phyloP scores from a whole-genome alignment of 2,888 invertebrate genomes.

The Salpingus planirostris region DNA sequence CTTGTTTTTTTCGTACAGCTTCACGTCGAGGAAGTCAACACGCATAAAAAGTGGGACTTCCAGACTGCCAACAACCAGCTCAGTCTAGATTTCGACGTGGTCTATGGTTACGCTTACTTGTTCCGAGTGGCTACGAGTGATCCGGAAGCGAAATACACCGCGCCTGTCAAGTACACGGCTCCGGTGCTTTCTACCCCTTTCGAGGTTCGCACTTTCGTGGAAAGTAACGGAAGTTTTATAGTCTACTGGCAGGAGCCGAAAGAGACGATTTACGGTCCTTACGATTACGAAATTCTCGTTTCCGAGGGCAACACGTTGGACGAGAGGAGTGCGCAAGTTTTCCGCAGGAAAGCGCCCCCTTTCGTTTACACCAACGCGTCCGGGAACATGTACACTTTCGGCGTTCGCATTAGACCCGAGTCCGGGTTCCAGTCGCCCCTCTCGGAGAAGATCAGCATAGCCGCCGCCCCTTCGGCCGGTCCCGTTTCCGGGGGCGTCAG shows the following conservation, averaged over 20 bases:
- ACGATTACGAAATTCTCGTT: constrained; percentile 58
- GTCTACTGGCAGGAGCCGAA: constrained; percentile 56
- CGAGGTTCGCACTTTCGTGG: constrained; percentile 51
- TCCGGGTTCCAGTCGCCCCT: constrained; percentile 54
- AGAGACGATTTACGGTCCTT: constrained; percentile 32
- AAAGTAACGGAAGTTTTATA: constrained; percentile 53
- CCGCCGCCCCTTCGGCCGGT: constrained; percentile 7
- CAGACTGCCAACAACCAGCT: constrained; percentile 1
- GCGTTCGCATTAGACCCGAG: constrained; percentile 51
- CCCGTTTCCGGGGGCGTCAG: constrained; percentile 42
- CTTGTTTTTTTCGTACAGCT: constrained; percentile 40
- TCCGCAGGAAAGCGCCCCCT: constrained; percentile 47
- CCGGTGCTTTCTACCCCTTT: constrained; percentile 54
- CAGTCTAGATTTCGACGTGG: constrained; percentile 42
- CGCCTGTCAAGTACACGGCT: constrained; percentile 45
- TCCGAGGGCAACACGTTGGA: constrained; percentile 47
- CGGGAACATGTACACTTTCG: constrained; percentile 51
- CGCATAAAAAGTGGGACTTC: constrained; percentile 21
- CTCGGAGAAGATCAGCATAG: constrained; percentile 48
- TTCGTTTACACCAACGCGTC: constrained; percentile 47
- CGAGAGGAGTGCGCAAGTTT: constrained; percentile 44
- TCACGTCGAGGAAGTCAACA: constrained; percentile 42
- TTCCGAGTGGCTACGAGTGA: constrained; percentile 45
- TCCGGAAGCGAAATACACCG: constrained; percentile 41
- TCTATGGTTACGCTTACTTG: constrained; percentile 46